phyloP scores from a whole-genome alignment of 2,888 invertebrate species.

The Homarus gammarus region DNA sequence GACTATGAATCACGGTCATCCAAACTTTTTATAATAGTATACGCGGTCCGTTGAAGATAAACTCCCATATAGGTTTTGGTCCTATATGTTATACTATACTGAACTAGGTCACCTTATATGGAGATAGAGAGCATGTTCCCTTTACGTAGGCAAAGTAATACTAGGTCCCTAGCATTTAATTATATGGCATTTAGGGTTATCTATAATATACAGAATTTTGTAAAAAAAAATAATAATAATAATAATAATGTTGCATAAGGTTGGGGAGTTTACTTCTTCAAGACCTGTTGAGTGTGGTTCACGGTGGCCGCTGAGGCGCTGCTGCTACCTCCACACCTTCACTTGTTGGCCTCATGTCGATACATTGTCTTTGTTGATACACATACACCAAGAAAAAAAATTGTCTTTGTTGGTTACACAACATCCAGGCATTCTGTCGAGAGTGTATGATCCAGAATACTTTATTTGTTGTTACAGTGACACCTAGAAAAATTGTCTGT shows the following conservation, averaged over 20 bases:
- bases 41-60: neutral
- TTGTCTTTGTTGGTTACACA: too few relatives aligned
- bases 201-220: constrained; percentile 29
- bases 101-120: constrained; percentile 24
- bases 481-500: too few relatives aligned
- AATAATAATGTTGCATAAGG: constrained; percentile 21
- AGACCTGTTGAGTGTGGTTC: constrained; percentile 1
- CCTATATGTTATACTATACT: constrained; percentile 3
- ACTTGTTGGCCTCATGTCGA: neutral
- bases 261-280: constrained; percentile 2
- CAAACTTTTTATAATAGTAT: constrained; percentile 9
- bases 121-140: constrained; percentile 30
- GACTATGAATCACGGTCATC: neutral
- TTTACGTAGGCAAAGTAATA: constrained; percentile 22
- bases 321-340: neutral
- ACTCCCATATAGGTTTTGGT: constrained; percentile 2
- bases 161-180: constrained; percentile 33
- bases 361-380: constrained; percentile 10
- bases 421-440: too few relatives aligned
- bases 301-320: neutral
- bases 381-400: neutral
- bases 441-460: neutral
- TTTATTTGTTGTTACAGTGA: too few relatives aligned
- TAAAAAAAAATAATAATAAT: constrained; percentile 24
- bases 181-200: constrained; percentile 38